Evolutionary conservation across 2,113 vertebrate genomes (phyloP), one percentile per base, ranked within the genome.

Genomic region (Sprattus sprattus): DNA sequence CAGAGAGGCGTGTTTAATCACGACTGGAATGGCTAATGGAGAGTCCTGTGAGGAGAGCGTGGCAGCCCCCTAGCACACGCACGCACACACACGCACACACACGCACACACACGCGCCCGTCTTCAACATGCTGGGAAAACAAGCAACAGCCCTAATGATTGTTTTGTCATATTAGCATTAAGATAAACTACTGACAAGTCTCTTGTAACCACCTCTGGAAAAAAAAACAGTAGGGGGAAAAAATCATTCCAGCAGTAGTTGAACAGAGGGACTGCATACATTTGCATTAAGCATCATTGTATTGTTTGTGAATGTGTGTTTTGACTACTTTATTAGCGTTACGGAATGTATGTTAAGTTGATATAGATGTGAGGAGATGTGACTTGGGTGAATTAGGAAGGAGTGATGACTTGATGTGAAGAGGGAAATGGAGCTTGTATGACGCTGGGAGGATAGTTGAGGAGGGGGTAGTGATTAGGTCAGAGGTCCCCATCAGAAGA

Each of bases 1-100:
- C 84, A 71, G 45, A 45, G 16, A 82, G 81, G 84, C 45, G 83
- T 88, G 88, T 82, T 86, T 84, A 89, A 82, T 87, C 46, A 88
- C 86, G 80, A 54, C 81, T 57, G 50, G 83, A 83, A 52, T 25
- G 71, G 83, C 82, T 82, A 82, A 85, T 84, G 71, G 32, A 46
- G 32, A 9, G 13, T 81, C 39, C 39, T 50, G 50, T n/a, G 75
- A 87, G 67, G 45, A 28, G 83, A 52, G 49, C 8, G 39, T 10
- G 2, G 71, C 71, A 78, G 67, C 67, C 67, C 28, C 67, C 39
- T 32, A 39, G 71, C 71, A 78, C 71, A 78, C 71, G 16, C 32
- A 44, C 71, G 18, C 71, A 39, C 32, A 78, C 71, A 39, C 71
- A 44, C 25, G 16, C 28, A 16, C 67, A 39, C 10, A 4, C 71